A percentile compares a stretch with the other conserved stretches of the same genome.
Conservation (phyloP, 1,140 invertebrate genomes). For the Daktulosphaira vitifoliae region DNA sequence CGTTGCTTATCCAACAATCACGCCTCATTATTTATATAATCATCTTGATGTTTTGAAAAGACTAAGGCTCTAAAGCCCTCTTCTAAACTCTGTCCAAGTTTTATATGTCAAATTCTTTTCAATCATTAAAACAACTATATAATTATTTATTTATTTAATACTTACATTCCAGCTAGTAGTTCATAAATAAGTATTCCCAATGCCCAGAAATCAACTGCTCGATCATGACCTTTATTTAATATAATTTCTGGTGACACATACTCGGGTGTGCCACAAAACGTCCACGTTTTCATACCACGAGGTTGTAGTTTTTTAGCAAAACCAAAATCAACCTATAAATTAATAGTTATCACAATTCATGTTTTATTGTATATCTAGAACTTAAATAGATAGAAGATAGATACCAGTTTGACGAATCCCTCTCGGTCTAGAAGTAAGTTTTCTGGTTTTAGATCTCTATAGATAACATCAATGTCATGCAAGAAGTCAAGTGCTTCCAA, state of each 20-base stretch:
- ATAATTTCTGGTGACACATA: constrained; percentile 92
- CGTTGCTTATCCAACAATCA: no score
- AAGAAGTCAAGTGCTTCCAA: constrained; percentile 86
- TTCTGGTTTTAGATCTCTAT: constrained; percentile 91
- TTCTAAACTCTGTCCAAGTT: no score
- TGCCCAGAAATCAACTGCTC: constrained; percentile 91
- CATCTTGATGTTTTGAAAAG: no score
- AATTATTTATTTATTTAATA: no score
- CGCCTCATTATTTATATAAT: no score
- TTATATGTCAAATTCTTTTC: no score
- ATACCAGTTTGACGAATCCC: constrained; percentile 90
- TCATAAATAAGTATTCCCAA: constrained; percentile 88
- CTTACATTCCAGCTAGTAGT: constrained; percentile 63
- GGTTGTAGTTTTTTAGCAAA: constrained; percentile 76
- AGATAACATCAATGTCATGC: constrained; percentile 78
- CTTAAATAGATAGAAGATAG: no score
- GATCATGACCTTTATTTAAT: constrained; percentile 83
- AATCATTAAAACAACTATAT: no score
- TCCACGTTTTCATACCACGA: constrained; percentile 60
- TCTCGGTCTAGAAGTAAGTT: constrained; percentile 78
- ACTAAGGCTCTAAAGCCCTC: no score
- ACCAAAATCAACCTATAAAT: constrained; percentile 84
- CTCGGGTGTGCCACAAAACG: constrained; percentile 92
- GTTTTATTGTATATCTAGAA: no score
- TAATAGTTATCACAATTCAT: background rate